Conservation (phyloP, 1,140 invertebrate species). For the Halyomorpha halys region DNA sequence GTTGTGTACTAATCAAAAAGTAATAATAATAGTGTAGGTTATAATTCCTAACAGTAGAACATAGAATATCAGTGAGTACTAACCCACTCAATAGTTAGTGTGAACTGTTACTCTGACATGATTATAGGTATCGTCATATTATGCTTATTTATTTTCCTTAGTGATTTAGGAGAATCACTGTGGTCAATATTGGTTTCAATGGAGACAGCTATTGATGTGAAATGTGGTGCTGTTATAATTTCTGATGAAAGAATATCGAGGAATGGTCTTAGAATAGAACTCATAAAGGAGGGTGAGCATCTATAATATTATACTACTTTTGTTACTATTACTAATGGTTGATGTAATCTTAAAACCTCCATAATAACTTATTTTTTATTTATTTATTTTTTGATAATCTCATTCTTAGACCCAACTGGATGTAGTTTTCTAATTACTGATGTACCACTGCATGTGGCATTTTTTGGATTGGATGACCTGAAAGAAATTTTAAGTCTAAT, state of each 20-base stretch:
- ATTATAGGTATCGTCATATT: neutral
- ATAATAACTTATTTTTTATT: too few relatives aligned
- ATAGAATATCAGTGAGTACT: too few relatives aligned
- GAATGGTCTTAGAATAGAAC: slow-evolving; percentile 32
- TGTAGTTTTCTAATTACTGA: slow-evolving; percentile 8
- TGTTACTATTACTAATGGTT: too few relatives aligned
- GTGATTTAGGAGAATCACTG: slow-evolving; percentile 26
- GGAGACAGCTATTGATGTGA: slow-evolving; percentile 24
- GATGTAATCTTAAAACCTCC: too few relatives aligned
- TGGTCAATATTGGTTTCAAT: slow-evolving; percentile 28
- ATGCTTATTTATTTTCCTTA: slow-evolving; percentile 2
- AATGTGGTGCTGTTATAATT: slow-evolving; percentile 23
- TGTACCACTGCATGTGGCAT: neutral
- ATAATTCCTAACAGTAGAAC: too few relatives aligned
- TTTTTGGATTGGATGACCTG: slow-evolving; percentile 8
- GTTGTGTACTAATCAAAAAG: too few relatives aligned
- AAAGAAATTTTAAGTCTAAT: slow-evolving; percentile 6
- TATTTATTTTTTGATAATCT: too few relatives aligned
- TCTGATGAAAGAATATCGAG: slow-evolving; percentile 29
- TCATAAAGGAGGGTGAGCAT: slow-evolving; percentile 18
- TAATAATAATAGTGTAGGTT: too few relatives aligned
- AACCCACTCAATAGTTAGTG: too few relatives aligned
- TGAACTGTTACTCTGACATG: too few relatives aligned
- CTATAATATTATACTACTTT: too few relatives aligned
- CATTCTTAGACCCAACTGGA: too few relatives aligned